A percentile compares a stretch with the other conserved stretches of the same genome.
phyloP scores from a whole-genome alignment of 2,888 invertebrate genomes.

The Diaprepes abbreviatus region DNA sequence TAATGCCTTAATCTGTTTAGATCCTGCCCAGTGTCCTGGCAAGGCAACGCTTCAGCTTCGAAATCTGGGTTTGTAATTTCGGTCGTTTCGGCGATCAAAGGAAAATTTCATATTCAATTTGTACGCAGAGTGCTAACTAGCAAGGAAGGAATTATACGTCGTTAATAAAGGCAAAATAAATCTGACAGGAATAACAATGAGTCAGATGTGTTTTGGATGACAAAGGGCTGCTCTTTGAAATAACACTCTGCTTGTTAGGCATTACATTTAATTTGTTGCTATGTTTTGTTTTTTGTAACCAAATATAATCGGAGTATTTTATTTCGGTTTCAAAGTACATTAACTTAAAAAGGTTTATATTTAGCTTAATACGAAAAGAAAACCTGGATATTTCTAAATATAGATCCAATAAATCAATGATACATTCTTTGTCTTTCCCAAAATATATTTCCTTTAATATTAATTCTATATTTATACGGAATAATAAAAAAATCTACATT shows the following conservation, averaged over 20 bases:
- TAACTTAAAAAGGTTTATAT: no score
- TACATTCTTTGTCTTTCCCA: no score
- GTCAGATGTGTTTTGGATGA: constrained; percentile 34
- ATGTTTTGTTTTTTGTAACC: not conserved
- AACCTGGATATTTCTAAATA: no score
- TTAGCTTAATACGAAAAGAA: no score
- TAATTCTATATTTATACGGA: no score
- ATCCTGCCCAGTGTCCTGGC: constrained; percentile 14
- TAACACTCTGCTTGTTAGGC: constrained; percentile 6
- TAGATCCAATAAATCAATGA: no score
- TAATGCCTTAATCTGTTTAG: constrained; percentile 10
- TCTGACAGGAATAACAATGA: constrained; percentile 46
- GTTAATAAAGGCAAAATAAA: constrained; percentile 48
- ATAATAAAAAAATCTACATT: no score
- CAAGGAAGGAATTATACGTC: constrained; percentile 46
- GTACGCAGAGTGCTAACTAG: constrained; percentile 44
- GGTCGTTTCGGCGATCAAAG: constrained; percentile 40
- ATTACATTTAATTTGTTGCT: not conserved
- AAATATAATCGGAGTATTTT: not conserved
- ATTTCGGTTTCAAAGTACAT: not conserved
- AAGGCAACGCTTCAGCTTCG: constrained; percentile 11
- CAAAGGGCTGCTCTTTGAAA: constrained; percentile 34
- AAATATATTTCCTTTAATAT: no score
- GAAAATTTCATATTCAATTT: constrained; percentile 48
- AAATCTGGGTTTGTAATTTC: constrained; percentile 46